Base-by-base conservation (phyloP, 2,888 invertebrate species). In the Aspidiotus rigidus region DNA sequence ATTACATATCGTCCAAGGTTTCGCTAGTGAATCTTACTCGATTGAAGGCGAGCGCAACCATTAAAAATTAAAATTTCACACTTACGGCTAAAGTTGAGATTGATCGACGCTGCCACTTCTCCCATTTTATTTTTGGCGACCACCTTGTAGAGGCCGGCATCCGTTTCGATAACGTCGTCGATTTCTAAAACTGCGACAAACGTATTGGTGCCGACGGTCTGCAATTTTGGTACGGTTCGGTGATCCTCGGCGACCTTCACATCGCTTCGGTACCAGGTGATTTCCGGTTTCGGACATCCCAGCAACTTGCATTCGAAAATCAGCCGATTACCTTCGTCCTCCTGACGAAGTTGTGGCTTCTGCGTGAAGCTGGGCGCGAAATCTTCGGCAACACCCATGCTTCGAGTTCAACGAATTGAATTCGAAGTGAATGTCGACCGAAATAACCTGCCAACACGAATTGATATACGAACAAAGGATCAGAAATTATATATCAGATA, bases 281-380 rank as follows among this genome's bases (percentile, higher is more conserved):
- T 92, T 74, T 92, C 92, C 66, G 94, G 93, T 79, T 90, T 90
- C 56, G 94, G 94, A 72, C 88, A 83, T 74, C 90, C 88, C 76
- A 90, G 80, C 76, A 95, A 83, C 80, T 93, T 90, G 80, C 94
- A 95, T 80, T 94, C 94, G 82, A 95, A 94, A 76, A 95, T 86
- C 78, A 95, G 85, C 77, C 91, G 88, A 82, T 94, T 94, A 76
- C 94, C 94, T 79, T 94, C 94, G 79, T 94, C 94, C 79, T 96
- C 96, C 80, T 97, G 95, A 75, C 94, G 85, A 76, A 97, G 86
- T 80, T 93, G 92, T 74, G 96, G 96, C 87, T 96, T 96, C 83
- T 95, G 93, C 75, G 93, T 93, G 84, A 97, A 96, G 85, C 94
- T 95, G 80, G 96, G 96, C 82, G 96, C 94, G 83, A 93, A 90